Conservation (phyloP, 2,888 invertebrate genomes). For the Stictocephala bisonia region DNA sequence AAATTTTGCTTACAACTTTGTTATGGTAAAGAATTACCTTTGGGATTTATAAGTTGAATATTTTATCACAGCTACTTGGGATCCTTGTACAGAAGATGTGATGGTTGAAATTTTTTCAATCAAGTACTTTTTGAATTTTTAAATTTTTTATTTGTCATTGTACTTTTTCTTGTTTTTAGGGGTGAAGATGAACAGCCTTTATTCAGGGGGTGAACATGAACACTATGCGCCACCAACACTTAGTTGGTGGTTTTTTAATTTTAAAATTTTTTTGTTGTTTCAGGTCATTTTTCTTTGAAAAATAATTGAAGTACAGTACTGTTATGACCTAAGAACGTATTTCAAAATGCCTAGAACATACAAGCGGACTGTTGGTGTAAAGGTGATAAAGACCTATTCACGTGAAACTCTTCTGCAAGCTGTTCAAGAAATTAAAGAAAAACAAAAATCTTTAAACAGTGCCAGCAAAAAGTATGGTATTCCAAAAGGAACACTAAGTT, state of each 20-base stretch:
- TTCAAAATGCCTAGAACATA: conserved; percentile 7
- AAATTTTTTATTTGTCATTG: too few species aligned
- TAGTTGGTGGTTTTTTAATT: conserved; percentile 14
- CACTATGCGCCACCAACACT: too few species aligned
- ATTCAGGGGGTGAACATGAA: too few species aligned
- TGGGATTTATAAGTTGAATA: too few species aligned
- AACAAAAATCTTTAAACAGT: conserved; percentile 14
- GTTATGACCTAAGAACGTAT: conserved; percentile 2
- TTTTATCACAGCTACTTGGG: too few species aligned
- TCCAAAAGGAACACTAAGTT: conserved; percentile 5
- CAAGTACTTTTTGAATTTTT: conserved; percentile 23
- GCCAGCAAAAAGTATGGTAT: conserved; percentile 6
- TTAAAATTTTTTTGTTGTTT: too few species aligned
- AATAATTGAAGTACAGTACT: not conserved
- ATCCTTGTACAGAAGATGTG: conserved; percentile 7
- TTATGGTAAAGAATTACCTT: too few species aligned
- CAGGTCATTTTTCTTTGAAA: conserved; percentile 4
- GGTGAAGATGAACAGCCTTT: too few species aligned
- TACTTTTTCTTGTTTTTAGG: conserved; percentile 30
- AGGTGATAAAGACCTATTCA: not conserved
- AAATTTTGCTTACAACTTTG: not conserved
- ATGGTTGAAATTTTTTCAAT: too few species aligned
- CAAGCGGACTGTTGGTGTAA: not conserved
- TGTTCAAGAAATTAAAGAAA: not conserved
- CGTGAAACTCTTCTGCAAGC: not conserved